Percentiles rank a stretch among this genome's conserved stretches.
phyloP scores from a whole-genome alignment of 2,888 invertebrate genomes.

The Myopa tessellatipennis region DNA sequence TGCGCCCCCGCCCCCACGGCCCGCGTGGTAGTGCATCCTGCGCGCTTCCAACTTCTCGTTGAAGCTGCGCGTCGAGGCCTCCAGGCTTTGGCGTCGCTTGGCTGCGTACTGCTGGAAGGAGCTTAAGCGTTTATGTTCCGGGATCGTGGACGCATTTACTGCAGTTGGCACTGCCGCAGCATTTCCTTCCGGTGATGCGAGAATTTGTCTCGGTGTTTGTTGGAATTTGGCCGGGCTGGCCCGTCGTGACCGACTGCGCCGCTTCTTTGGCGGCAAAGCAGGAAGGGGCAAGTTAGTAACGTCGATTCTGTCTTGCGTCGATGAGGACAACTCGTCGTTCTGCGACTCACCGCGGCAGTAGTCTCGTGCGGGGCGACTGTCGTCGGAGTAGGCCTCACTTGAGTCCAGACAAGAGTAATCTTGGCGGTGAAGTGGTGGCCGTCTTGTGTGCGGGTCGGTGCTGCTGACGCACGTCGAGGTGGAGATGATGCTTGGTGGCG shows the following conservation, averaged over 20 bases:
- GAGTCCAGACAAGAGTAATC: constrained; percentile 62
- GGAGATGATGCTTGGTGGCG: neutral
- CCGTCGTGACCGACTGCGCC: constrained; percentile 61
- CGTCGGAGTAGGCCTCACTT: constrained; percentile 66
- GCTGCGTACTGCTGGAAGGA: constrained; percentile 63
- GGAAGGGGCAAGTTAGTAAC: constrained; percentile 66
- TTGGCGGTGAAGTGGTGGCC: constrained; percentile 55
- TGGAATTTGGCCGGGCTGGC: constrained; percentile 58
- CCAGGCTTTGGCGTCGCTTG: constrained; percentile 64
- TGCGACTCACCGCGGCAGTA: constrained; percentile 63
- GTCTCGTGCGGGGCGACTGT: constrained; percentile 63
- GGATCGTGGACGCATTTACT: constrained; percentile 30
- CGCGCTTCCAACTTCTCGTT: constrained; percentile 66
- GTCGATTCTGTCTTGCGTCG: constrained; percentile 65
- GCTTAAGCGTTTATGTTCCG: constrained; percentile 48
- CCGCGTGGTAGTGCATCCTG: constrained; percentile 66
- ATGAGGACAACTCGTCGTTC: constrained; percentile 63
- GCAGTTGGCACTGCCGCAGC: constrained; percentile 32
- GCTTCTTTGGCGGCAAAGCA: constrained; percentile 65
- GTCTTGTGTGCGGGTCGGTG: constrained; percentile 31
- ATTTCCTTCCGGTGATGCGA: constrained; percentile 42
- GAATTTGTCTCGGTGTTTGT: constrained; percentile 28
- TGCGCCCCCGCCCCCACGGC: constrained; percentile 54
- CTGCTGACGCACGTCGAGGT: neutral
- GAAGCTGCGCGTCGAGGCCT: constrained; percentile 63